A percentile compares a stretch with the other conserved stretches of the same genome.
Evolutionary conservation across 2,797 vertebrate genomes (phyloP).

Genomic region (Pipistrellus nathusii): DNA sequence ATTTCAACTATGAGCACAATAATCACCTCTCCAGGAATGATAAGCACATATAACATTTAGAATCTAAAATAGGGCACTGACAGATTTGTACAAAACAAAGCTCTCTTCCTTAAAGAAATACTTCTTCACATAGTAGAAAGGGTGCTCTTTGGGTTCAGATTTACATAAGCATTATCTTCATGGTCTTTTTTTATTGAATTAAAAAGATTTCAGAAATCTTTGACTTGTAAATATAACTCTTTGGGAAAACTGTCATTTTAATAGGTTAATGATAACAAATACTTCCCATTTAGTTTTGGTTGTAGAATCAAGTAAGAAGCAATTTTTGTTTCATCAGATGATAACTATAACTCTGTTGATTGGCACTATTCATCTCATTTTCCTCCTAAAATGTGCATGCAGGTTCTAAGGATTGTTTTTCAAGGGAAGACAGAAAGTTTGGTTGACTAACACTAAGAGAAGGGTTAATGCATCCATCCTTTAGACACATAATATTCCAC

Average conservation of each 20-base stretch:
- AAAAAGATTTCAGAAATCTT: conserved; percentile 71
- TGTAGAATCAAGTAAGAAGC: not conserved
- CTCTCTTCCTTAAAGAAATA: conserved; percentile 47
- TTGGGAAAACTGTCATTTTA: conserved; percentile 39
- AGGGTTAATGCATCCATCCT: not conserved
- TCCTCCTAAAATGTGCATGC: not conserved
- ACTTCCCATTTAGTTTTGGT: not conserved
- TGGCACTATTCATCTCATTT: not conserved
- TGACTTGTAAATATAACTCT: conserved; percentile 38
- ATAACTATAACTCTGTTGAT: no score
- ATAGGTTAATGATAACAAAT: not conserved
- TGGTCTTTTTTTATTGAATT: conserved; percentile 43
- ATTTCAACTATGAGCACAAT: conserved; percentile 7
- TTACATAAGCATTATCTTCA: conserved; percentile 43
- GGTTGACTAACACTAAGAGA: not conserved
- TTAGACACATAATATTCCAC: not conserved
- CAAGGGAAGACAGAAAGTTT: conserved; percentile 36
- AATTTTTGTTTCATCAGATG: conserved; percentile 33
- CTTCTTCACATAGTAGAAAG: conserved; percentile 11
- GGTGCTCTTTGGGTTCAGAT: not conserved
- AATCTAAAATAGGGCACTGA: conserved; percentile 24
- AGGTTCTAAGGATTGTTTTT: conserved; percentile 9
- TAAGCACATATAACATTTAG: conserved; percentile 28
- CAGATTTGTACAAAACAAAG: conserved; percentile 52
- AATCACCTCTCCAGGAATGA: conserved; percentile 50